phyloP scores from a whole-genome alignment of 92 coral and sea anemone species.

The Hydrozoanthus gracilis region DNA sequence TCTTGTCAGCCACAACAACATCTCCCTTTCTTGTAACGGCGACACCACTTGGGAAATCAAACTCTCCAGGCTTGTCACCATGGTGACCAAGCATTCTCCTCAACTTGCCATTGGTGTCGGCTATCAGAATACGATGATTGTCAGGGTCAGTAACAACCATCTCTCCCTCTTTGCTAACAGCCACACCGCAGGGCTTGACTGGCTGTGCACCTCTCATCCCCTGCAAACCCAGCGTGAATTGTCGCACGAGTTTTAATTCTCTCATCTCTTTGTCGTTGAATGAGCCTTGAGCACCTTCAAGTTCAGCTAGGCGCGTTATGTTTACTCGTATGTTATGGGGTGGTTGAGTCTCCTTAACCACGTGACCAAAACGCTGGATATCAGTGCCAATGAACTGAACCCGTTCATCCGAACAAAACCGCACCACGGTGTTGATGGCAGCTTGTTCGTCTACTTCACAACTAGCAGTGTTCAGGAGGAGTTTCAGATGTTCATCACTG shows the following conservation, averaged over 20 bases:
- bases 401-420: no score
- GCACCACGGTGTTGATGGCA: no score
- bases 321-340: neutral
- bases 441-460: no score
- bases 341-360: neutral
- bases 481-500: no score
- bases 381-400: no score
- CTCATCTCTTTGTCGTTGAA: neutral
- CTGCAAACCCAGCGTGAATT: conserved; percentile 1
- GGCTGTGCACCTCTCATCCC: neutral
- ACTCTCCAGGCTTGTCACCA: no score
- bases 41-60: neutral
- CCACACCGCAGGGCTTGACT: neutral
- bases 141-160: neutral
- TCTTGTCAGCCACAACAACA: neutral
- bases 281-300: neutral
- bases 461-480: no score
- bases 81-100: no score
- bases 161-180: neutral
- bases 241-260: neutral
- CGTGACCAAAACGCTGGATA: no score
- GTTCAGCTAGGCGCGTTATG: neutral
- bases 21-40: no score
- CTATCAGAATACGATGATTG: neutral
- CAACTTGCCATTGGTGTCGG: neutral